Base-by-base conservation (phyloP, 1,140 invertebrate species). In the Venturia canescens region DNA sequence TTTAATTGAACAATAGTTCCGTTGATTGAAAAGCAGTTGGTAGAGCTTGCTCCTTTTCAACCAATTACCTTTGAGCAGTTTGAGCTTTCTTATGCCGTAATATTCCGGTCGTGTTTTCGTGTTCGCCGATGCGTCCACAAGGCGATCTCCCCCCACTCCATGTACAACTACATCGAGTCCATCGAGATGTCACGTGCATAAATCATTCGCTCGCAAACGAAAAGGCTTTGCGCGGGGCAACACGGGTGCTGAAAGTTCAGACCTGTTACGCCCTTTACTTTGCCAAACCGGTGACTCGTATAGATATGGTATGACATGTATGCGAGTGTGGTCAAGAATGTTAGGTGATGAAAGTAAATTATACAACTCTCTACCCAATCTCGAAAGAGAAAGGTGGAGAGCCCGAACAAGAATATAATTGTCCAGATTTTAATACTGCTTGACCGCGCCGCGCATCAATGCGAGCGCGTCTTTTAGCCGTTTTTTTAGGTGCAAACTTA, bases 281-380 rank as follows among this genome's bases (percentile, higher is more conserved):
- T n/a, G 18, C 50, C 4, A 53, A n/a, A 21, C 18, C 18, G 1
- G n/a, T 53, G 38, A 1, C n/a, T 53, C 11, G n/a, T 53, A 11
- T 53, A n/a, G 18, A 7, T 53, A 53, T 53, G n/a, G 16, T 53
- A 7, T 9, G n/a, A n/a, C 27, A 50, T 82, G 66, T 80, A 66
- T 75, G 53, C 29, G 38, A 29, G 70, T 48, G 60, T 71, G 50
- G 77, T 63, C 77, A 83, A 83, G 79, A 78, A 81, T 79, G 69
- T 81, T 76, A 71, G 74, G 76, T 83, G 82, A 83, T 83, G 81
- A 82, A 80, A 83, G 82, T 83, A 80, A 83, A 83, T 83, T 83
- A 81, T 83, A 80, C 80, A 83, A 75, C 79, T 83, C 82, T 83
- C 82, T 83, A 80, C 79, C 79, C 69, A 67, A 83, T 83, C 79